These are phyloP conservation scores for Sternarchorhynchus goeldii DNA, from an alignment of 2,797 vertebrate genomes.

Conservation along the genomic window DNA sequence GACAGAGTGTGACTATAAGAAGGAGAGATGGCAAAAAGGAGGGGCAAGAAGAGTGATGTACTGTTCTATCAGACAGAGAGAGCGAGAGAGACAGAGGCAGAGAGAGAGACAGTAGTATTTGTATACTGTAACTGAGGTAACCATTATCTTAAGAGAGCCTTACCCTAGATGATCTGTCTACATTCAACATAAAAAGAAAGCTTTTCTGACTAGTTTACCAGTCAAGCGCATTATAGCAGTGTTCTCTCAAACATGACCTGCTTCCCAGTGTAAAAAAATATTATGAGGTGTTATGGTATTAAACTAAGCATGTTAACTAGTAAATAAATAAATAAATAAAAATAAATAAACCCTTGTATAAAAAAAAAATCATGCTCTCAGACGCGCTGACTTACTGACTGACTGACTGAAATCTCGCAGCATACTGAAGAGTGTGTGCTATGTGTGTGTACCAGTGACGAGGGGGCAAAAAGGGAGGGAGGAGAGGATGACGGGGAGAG, in stretches of 20 bases:
- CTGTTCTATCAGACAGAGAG: slow-evolving; percentile 28
- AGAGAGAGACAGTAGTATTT: not conserved
- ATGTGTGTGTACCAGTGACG: slow-evolving; percentile 20
- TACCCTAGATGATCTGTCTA: not conserved
- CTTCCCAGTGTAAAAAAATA: too few species aligned
- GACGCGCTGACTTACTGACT: slow-evolving; percentile 49
- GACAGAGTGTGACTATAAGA: slow-evolving; percentile 34
- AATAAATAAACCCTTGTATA: not conserved
- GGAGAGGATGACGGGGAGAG: slow-evolving; percentile 48
- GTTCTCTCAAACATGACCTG: too few species aligned
- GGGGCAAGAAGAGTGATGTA: slow-evolving; percentile 18
- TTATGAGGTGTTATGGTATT: too few species aligned
- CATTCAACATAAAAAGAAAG: not conserved
- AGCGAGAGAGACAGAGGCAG: slow-evolving; percentile 9
- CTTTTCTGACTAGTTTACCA: too few species aligned
- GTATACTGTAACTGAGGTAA: slow-evolving; percentile 5
- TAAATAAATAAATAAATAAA: not conserved
- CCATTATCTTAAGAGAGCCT: not conserved
- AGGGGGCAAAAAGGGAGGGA: slow-evolving; percentile 39
- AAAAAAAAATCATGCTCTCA: slow-evolving; percentile 10
- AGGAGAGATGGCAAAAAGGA: slow-evolving; percentile 29
- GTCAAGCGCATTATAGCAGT: too few species aligned
- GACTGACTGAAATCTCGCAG: slow-evolving; percentile 51
- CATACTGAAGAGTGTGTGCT: slow-evolving; percentile 59
- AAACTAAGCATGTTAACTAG: too few species aligned